Evolutionary conservation across 2,113 vertebrate genomes (phyloP).

Genomic region (Halcyon malimbica): DNA sequence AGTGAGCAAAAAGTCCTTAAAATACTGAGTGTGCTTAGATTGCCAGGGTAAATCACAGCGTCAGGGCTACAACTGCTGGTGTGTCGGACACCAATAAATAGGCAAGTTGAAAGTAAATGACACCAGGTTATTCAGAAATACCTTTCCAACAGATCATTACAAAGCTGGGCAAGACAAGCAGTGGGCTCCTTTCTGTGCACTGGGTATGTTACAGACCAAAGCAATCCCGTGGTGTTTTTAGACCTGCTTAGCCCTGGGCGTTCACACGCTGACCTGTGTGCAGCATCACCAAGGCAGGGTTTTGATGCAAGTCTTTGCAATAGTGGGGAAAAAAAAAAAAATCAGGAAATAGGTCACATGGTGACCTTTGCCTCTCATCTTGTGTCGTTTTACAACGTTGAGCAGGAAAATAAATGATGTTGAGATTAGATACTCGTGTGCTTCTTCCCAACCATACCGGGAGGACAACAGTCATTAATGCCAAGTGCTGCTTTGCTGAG

Average conservation of each 20-base stretch:
- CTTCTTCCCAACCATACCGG: neutral
- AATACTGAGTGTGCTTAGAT: neutral
- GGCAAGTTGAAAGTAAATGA: neutral
- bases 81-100: neutral
- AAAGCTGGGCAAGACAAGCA: neutral
- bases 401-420: neutral
- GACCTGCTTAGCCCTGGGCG: neutral
- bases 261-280: rapidly evolving
- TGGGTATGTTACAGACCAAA: neutral
- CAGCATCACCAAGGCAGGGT: neutral
- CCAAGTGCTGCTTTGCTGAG: neutral
- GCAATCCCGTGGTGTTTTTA: neutral
- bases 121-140: neutral
- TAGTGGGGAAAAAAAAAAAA: neutral
- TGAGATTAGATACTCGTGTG: neutral
- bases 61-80: neutral
- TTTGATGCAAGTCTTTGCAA: neutral
- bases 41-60: neutral
- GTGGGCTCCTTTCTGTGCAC: neutral
- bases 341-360: neutral
- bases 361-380: conserved; percentile 2
- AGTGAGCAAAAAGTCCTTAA: neutral
- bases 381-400: neutral
- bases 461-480: neutral
- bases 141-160: neutral